These are phyloP conservation scores for Epinephelus fuscoguttatus DNA, from an alignment of 2,113 vertebrate genomes.

Conservation along the genomic window DNA sequence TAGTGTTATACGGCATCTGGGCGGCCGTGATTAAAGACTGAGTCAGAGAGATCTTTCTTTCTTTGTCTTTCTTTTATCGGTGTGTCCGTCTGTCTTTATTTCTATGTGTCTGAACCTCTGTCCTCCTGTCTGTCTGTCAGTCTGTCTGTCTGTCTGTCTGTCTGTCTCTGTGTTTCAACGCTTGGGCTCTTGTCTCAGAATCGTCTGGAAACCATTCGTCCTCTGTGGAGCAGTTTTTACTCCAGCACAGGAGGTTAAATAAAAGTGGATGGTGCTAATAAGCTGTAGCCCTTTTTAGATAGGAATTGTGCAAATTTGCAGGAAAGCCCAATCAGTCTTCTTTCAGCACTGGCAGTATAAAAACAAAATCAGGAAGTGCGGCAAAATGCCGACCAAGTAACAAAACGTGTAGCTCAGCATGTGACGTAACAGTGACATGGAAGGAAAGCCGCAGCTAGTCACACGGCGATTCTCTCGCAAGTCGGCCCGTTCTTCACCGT, in stretches of 20 bases:
- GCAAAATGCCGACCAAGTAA: too few species aligned
- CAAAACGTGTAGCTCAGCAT: too few species aligned
- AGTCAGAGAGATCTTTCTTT: neutral
- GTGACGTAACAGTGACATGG: too few species aligned
- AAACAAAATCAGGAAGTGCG: too few species aligned
- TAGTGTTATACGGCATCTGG: conserved; percentile 37
- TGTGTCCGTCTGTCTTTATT: neutral
- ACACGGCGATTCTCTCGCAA: too few species aligned
- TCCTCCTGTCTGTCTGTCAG: neutral
- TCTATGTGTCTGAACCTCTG: neutral
- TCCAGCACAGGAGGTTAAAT: neutral
- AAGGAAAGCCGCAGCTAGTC: too few species aligned
- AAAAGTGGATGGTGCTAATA: too few species aligned
- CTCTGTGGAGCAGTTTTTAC: neutral
- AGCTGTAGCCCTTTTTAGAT: too few species aligned
- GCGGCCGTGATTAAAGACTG: conserved; percentile 52
- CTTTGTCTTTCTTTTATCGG: neutral
- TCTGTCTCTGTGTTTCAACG: neutral
- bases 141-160: neutral
- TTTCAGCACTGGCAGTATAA: too few species aligned
- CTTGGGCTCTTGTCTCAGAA: neutral
- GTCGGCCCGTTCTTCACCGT: too few species aligned
- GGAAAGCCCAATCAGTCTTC: too few species aligned
- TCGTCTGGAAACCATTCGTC: neutral
- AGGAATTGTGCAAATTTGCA: too few species aligned